Evolutionary conservation across 2,888 invertebrate genomes (phyloP).

Genomic region (Chesias legatella): DNA sequence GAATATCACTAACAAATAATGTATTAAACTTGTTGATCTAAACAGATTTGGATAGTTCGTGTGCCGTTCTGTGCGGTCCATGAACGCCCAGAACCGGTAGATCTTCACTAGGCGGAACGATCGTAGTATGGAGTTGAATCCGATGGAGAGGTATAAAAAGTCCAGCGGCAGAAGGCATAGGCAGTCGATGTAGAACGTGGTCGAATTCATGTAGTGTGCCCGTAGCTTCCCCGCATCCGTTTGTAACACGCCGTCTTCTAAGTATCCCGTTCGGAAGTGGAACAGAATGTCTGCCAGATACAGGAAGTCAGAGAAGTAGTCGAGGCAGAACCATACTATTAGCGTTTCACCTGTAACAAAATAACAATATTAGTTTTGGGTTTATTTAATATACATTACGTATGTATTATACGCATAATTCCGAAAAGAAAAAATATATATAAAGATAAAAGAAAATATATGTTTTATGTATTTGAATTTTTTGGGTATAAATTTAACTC

Average conservation of each 20-base stretch:
- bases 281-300: constrained; percentile 98
- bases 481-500: too few relatives aligned
- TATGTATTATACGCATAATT: too few relatives aligned
- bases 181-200: constrained; percentile 99
- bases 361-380: too few relatives aligned
- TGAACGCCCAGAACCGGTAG: constrained; percentile 98
- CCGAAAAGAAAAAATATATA: too few relatives aligned
- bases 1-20: constrained; percentile 98
- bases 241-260: constrained; percentile 98
- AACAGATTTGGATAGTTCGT: constrained; percentile 99
- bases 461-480: too few relatives aligned
- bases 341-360: constrained; percentile 88
- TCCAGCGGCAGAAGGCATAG: constrained; percentile 98
- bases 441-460: too few relatives aligned
- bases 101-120: constrained; percentile 98
- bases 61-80: constrained; percentile 98
- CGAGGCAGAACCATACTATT: constrained; percentile 97
- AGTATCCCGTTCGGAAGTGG: constrained; percentile 97
- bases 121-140: constrained; percentile 96
- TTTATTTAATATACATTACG: too few relatives aligned
- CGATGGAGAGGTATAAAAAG: constrained; percentile 98
- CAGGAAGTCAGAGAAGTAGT: constrained; percentile 97
- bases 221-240: constrained; percentile 96
- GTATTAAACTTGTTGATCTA: constrained; percentile 94
- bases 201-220: constrained; percentile 98